Evolutionary conservation across 1,140 invertebrate species (phyloP).

Genomic region (Trypoxylus dichotomus): DNA sequence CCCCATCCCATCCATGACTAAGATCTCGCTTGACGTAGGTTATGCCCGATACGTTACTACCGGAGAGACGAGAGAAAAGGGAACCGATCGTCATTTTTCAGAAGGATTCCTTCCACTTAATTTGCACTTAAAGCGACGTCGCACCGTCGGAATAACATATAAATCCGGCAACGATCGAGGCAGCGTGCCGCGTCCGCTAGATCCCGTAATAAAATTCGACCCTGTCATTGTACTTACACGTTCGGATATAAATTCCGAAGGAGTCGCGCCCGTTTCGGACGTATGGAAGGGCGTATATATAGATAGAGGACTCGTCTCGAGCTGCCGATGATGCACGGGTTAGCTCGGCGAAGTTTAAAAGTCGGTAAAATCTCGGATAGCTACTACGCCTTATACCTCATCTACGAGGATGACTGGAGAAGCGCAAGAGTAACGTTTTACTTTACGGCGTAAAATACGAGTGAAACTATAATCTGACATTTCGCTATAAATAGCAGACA

Average conservation of each 20-base stretch:
- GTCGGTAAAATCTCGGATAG: constrained; percentile 9
- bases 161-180: not conserved
- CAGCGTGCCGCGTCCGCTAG: not conserved
- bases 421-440: not conserved
- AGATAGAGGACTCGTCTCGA: not conserved
- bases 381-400: not conserved
- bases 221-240: constrained; percentile 22
- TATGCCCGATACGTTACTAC: not conserved
- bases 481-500: not conserved
- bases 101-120: constrained; percentile 5
- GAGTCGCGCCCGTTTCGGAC: not conserved
- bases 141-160: constrained; percentile 4
- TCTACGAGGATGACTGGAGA: not conserved
- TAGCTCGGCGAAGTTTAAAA: constrained; percentile 7
- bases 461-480: constrained; percentile 22
- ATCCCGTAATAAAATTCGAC: constrained; percentile 21
- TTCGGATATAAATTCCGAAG: constrained; percentile 2
- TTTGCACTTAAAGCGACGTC: constrained; percentile 6
- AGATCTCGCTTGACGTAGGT: constrained; percentile 4
- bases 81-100: constrained; percentile 15
- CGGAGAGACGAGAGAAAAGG: not conserved
- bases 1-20: not conserved
- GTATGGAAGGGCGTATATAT: too few species aligned
- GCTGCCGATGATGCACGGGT: not conserved
- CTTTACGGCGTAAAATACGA: not conserved